A percentile compares a stretch with the other conserved stretches of the same genome.
Evolutionary conservation across 2,888 invertebrate species (phyloP).

Genomic region (Bugulina stolonifera): DNA sequence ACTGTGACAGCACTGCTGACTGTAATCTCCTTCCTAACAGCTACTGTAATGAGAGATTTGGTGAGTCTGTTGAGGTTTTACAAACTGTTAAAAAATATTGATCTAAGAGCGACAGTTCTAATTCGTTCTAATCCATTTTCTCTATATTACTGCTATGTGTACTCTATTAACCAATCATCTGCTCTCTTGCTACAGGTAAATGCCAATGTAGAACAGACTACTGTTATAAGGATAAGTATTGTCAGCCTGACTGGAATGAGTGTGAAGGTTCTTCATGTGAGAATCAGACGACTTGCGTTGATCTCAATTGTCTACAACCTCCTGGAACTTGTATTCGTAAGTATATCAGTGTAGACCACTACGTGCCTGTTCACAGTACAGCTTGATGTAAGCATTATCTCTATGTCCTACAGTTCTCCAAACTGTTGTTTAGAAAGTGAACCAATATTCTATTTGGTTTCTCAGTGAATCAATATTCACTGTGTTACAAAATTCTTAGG

Average conservation of each 20-base stretch:
- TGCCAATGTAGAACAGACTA: not conserved
- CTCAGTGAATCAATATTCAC: too few species aligned
- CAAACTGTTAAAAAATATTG: not conserved
- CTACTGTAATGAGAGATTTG: not conserved
- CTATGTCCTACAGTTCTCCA: too few species aligned
- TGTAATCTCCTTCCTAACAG: conserved; percentile 11
- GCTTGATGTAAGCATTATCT: too few species aligned
- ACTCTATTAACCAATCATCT: too few species aligned
- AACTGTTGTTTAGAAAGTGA: too few species aligned
- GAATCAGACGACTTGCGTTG: not conserved
- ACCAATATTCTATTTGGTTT: too few species aligned
- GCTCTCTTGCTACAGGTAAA: too few species aligned
- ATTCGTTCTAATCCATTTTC: too few species aligned
- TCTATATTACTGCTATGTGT: too few species aligned
- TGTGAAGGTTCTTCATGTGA: not conserved
- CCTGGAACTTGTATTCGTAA: conserved; percentile 1
- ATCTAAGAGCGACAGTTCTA: not conserved
- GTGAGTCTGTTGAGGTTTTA: not conserved
- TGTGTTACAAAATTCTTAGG: too few species aligned
- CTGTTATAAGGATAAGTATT: conserved; percentile 16
- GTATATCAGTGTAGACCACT: too few species aligned
- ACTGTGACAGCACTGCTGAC: conserved; percentile 3
- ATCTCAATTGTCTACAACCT: not conserved
- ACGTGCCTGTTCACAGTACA: too few species aligned
- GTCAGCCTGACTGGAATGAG: not conserved